Evolutionary conservation across 2,888 invertebrate genomes (phyloP).

Genomic region (Agriopis aurantiaria): DNA sequence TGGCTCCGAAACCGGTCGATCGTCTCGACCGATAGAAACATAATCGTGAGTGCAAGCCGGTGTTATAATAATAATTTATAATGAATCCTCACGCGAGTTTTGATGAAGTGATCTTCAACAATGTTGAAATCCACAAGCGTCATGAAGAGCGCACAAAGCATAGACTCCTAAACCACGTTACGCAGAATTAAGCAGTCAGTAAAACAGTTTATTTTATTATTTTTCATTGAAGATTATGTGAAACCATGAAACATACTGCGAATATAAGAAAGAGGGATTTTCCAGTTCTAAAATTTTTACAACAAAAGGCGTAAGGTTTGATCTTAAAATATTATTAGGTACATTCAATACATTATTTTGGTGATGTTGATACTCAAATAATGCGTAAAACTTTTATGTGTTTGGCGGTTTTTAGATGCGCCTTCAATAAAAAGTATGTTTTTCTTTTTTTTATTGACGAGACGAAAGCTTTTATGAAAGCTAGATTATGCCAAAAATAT

Average conservation of each 20-base stretch:
- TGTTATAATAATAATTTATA: too few relatives aligned
- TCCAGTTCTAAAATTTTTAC: slow-evolving; percentile 12
- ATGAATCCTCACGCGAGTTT: too few relatives aligned
- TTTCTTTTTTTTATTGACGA: slow-evolving; percentile 29
- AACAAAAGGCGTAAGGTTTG: slow-evolving; percentile 7
- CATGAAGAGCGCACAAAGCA: too few relatives aligned
- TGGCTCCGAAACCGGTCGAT: too few relatives aligned
- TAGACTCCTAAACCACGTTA: too few relatives aligned
- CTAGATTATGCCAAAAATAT: slow-evolving; percentile 20
- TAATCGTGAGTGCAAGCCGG: too few relatives aligned
- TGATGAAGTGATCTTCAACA: too few relatives aligned
- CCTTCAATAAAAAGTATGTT: slow-evolving; percentile 34
- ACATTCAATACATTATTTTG: slow-evolving; percentile 15
- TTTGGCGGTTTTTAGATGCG: slow-evolving; percentile 29
- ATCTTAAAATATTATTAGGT: slow-evolving; percentile 20
- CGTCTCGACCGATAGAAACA: too few relatives aligned
- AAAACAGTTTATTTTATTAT: neutral
- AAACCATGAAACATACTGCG: neutral
- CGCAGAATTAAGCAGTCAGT: too few relatives aligned
- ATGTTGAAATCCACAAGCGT: too few relatives aligned
- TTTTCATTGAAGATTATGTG: neutral
- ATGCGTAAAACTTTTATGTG: slow-evolving; percentile 33
- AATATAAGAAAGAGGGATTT: slow-evolving; percentile 6
- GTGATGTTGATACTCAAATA: slow-evolving; percentile 27
- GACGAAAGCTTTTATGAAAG: slow-evolving; percentile 30